Conservation (phyloP, 2,888 invertebrate species). For the Apeira syringaria region DNA sequence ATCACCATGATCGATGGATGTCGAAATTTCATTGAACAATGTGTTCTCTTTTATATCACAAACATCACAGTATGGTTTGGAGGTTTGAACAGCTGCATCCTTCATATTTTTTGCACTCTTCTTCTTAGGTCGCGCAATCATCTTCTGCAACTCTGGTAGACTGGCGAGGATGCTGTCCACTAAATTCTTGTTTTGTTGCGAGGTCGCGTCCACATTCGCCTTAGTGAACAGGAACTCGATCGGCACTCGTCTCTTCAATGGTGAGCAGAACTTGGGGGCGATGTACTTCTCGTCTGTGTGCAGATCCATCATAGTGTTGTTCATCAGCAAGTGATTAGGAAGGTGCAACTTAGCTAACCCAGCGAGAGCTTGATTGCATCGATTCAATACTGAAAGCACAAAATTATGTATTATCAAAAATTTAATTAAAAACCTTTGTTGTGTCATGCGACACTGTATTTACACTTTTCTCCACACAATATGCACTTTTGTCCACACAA, state of each 20-base stretch:
- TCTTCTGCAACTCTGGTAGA: conserved; percentile 53
- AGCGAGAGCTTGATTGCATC: conserved; percentile 61
- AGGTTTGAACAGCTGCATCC: conserved; percentile 69
- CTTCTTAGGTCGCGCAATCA: conserved; percentile 57
- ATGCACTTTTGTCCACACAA: too few species aligned
- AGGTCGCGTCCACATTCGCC: conserved; percentile 37
- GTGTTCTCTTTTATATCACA: conserved; percentile 68
- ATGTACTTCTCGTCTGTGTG: conserved; percentile 46
- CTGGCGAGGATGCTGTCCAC: conserved; percentile 63
- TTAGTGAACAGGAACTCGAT: conserved; percentile 68
- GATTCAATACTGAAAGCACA: conserved; percentile 71
- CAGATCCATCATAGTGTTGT: conserved; percentile 43
- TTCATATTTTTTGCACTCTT: conserved; percentile 51
- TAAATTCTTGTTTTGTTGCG: conserved; percentile 65
- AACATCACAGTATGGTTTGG: conserved; percentile 63
- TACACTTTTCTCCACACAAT: neutral
- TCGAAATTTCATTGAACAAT: conserved; percentile 41
- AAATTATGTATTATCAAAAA: conserved; percentile 33
- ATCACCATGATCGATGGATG: conserved; percentile 52
- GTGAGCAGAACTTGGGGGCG: conserved; percentile 63
- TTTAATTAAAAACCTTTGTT: neutral
- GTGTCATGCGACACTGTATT: neutral
- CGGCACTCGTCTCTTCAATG: conserved; percentile 64
- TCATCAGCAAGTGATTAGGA: conserved; percentile 62
- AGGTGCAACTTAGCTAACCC: conserved; percentile 56